Conservation (phyloP, 2,113 vertebrate genomes). For the Calcarius ornatus region DNA sequence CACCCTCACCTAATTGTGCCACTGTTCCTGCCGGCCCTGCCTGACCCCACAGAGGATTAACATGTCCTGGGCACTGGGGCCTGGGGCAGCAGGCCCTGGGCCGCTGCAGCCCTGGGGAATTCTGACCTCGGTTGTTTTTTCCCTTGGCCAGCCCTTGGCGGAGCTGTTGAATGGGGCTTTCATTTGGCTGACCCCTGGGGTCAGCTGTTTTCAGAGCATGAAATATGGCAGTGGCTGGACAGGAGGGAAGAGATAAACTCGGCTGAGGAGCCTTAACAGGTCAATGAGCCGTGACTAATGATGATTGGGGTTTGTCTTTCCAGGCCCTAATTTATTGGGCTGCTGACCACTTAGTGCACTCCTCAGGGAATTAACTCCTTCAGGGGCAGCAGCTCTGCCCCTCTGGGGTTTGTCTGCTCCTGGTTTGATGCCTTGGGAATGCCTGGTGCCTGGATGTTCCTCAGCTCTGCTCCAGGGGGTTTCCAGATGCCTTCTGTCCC, state of each 20-base stretch:
- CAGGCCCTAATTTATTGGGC: conserved; percentile 74
- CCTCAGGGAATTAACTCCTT: conserved; percentile 71
- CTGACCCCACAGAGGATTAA: conserved; percentile 38
- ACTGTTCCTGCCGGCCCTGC: conserved; percentile 26
- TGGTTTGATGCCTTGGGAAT: neutral
- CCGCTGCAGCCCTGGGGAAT: neutral
- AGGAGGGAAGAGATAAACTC: conserved; percentile 79
- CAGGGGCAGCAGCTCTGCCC: neutral
- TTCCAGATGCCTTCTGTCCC: neutral
- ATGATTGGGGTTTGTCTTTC: conserved; percentile 80
- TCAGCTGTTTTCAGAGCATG: conserved; percentile 83
- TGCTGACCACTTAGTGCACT: conserved; percentile 65
- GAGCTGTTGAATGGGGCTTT: conserved; percentile 88
- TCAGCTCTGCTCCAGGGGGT: neutral
- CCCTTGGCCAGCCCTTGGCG: conserved; percentile 57
- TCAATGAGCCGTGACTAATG: conserved; percentile 88
- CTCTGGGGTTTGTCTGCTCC: accelerated
- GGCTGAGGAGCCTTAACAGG: conserved; percentile 76
- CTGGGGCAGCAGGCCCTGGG: neutral
- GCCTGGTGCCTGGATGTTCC: neutral
- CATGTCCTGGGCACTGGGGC: neutral
- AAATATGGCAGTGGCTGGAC: conserved; percentile 84
- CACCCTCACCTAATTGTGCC: neutral
- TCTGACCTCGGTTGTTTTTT: conserved; percentile 75
- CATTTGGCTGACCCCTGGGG: conserved; percentile 83